Evolutionary conservation across 2,888 invertebrate genomes (phyloP).

Genomic region (Caenorhabditis sinica): DNA sequence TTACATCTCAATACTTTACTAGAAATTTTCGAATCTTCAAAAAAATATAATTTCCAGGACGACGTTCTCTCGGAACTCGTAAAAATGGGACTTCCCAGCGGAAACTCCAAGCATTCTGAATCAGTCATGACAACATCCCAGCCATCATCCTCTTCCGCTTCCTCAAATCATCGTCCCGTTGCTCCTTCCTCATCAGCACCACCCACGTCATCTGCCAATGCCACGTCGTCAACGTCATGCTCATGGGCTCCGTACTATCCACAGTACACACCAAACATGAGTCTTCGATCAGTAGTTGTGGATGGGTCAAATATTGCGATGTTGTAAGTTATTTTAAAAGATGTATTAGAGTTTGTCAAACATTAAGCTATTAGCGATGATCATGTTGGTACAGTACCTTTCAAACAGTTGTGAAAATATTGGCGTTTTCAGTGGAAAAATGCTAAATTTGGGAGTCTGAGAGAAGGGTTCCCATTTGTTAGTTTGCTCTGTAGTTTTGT

Average conservation of each 20-base stretch:
- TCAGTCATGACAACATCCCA: constrained; percentile 1
- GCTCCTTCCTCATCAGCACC: constrained; percentile 26
- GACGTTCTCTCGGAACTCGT: constrained; percentile 61
- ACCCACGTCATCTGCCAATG: constrained; percentile 11
- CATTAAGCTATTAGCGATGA: too few species aligned
- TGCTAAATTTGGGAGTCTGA: too few species aligned
- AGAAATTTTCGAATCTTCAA: not conserved
- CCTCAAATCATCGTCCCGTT: constrained; percentile 22
- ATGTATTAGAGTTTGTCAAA: not conserved
- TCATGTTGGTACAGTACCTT: too few species aligned
- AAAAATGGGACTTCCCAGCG: constrained; percentile 33
- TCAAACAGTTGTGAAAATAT: too few species aligned
- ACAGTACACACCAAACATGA: constrained; percentile 25
- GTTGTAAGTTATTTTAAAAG: constrained; percentile 86
- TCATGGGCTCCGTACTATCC: constrained; percentile 16
- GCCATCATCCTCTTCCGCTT: constrained; percentile 19
- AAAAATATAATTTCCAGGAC: constrained; percentile 32
- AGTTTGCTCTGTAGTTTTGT: too few species aligned
- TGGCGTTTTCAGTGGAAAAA: too few species aligned
- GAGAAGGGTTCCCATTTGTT: too few species aligned
- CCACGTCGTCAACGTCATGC: constrained; percentile 2
- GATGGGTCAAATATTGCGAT: constrained; percentile 97
- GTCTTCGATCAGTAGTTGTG: constrained; percentile 90
- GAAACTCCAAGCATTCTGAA: not conserved
- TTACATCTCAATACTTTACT: too few species aligned